A percentile compares a stretch with the other conserved stretches of the same genome.
Conservation (phyloP, 1,140 invertebrate genomes). For the Grapholita molesta region DNA sequence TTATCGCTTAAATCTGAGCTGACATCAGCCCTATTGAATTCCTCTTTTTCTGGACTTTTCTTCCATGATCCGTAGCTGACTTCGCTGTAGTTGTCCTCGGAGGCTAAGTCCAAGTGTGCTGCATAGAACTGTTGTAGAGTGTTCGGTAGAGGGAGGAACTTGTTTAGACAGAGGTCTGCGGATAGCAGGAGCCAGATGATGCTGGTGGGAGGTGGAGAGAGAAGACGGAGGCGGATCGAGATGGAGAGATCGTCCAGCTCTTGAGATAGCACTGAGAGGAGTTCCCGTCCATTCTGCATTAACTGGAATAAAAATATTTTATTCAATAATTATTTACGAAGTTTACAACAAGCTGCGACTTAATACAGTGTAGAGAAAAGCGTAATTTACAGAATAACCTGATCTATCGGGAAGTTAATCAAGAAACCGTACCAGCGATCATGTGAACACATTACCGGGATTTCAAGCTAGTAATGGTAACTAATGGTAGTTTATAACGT, state of each 20-base stretch:
- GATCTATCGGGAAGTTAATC: too few species aligned
- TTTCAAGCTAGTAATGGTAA: too few species aligned
- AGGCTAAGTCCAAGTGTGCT: constrained; percentile 54
- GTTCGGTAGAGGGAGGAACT: constrained; percentile 66
- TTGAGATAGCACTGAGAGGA: constrained; percentile 52
- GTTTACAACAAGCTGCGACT: too few species aligned
- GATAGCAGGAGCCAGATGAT: constrained; percentile 67
- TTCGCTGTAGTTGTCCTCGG: constrained; percentile 62
- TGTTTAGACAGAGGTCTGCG: constrained; percentile 65
- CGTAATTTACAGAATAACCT: too few species aligned
- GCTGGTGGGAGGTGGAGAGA: constrained; percentile 57
- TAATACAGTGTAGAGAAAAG: too few species aligned
- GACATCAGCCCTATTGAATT: constrained; percentile 28
- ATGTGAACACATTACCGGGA: too few species aligned
- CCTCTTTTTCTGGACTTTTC: constrained; percentile 50
- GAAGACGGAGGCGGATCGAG: constrained; percentile 54
- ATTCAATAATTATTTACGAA: too few species aligned
- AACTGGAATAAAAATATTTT: constrained; percentile 43
- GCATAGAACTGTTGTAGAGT: constrained; percentile 70
- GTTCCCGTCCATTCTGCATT: constrained; percentile 69
- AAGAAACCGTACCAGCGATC: too few species aligned
- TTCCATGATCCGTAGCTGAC: constrained; percentile 71
- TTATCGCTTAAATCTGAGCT: constrained; percentile 38
- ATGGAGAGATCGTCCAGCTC: constrained; percentile 66
- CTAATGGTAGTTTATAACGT: too few species aligned